Conservation (phyloP, 2,113 vertebrate genomes). For the Lates calcarifer region DNA sequence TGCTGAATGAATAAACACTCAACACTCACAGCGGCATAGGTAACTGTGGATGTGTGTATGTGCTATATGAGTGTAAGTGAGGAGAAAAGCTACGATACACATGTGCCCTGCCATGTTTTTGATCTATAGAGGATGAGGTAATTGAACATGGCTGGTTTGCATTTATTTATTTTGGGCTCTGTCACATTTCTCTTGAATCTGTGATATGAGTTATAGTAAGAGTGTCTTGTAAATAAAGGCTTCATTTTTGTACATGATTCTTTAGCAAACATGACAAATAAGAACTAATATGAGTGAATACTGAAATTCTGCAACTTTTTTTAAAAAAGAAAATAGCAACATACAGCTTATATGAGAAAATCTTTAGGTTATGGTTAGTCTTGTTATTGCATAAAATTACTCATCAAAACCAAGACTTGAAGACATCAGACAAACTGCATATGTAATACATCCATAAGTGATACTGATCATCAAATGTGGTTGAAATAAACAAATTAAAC, state of each 20-base stretch:
- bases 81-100: neutral
- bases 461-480: neutral
- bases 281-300: neutral
- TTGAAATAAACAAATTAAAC: neutral
- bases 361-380: no score
- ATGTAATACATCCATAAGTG: neutral
- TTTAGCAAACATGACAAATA: neutral
- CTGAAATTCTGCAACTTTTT: no score
- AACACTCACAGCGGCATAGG: neutral
- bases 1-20: slow-evolving; percentile 8
- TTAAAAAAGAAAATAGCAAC: no score
- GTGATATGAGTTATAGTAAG: neutral
- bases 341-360: neutral
- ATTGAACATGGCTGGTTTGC: neutral
- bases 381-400: neutral
- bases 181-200: neutral
- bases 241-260: neutral
- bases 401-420: neutral
- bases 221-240: neutral
- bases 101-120: neutral
- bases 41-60: neutral
- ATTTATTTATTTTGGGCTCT: neutral
- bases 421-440: no score
- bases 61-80: neutral
- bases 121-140: neutral